These are phyloP conservation scores for Maccullochella peelii DNA, from an alignment of 2,113 vertebrate species.

Conservation along the genomic window DNA sequence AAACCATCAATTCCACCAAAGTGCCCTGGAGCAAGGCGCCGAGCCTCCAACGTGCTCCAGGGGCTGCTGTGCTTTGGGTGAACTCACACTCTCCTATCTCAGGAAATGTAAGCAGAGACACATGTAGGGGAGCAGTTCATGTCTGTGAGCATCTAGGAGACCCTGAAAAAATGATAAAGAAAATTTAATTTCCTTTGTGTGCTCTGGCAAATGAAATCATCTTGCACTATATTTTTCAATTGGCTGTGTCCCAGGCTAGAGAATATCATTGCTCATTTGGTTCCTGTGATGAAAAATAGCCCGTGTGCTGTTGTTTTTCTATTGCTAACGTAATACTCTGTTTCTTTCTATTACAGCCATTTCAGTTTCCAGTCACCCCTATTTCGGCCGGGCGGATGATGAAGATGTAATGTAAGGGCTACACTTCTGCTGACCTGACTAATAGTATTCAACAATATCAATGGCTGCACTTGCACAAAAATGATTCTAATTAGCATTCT, in stretches of 20 bases:
- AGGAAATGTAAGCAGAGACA: conserved; percentile 41
- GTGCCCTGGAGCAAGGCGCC: conserved; percentile 18
- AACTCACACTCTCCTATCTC: conserved; percentile 29
- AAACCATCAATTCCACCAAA: conserved; percentile 21
- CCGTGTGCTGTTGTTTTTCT: conserved; percentile 27
- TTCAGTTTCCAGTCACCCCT: conserved; percentile 93
- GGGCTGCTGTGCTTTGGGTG: conserved; percentile 21
- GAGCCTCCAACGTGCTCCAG: conserved; percentile 9
- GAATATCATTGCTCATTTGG: conserved; percentile 69
- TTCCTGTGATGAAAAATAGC: conserved; percentile 53
- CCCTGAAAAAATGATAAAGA: conserved; percentile 65
- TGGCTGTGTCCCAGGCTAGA: conserved; percentile 63
- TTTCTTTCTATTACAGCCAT: conserved; percentile 86
- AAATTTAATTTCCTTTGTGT: conserved; percentile 75
- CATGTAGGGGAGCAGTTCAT: conserved; percentile 31
- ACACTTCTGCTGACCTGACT: conserved; percentile 1
- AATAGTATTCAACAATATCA: not conserved
- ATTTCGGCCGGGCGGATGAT: conserved; percentile 90
- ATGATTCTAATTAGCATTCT: conserved; percentile 9
- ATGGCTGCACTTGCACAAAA: not conserved
- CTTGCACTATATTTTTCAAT: conserved; percentile 66
- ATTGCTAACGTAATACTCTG: conserved; percentile 39
- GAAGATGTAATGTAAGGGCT: conserved; percentile 92
- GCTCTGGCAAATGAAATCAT: conserved; percentile 75
- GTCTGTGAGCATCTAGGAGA: conserved; percentile 61